Evolutionary conservation across 2,888 invertebrate genomes (phyloP), one percentile per base, ranked within the genome.

Genomic region (Troides oblongomaculatus): DNA sequence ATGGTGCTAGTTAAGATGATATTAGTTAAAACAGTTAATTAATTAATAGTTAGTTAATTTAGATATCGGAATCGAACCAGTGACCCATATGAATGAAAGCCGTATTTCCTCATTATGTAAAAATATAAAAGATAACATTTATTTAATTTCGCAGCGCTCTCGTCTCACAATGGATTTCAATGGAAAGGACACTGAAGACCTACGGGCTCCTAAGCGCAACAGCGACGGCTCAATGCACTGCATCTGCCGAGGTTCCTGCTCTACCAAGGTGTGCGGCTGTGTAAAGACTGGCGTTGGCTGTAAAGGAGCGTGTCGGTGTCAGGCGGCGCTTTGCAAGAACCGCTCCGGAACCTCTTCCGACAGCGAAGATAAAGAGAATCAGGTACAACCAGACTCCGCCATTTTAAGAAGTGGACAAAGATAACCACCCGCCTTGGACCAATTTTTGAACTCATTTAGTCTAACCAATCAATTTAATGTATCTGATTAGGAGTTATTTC

Each of bases 211-310:
- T 1, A 95, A 95, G 83, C 91, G 95, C 43, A 85, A 90, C 58
- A 93, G 92, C 3, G 94, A 94, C 77, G 95, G 94, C 1, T 83
- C 93, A 0, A 80, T 93, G n/a, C 93, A 93, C 78, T 95, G 96
- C 84, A 81, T 86, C 0, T 95, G 95, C 74, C 94, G 94, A 79
- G 94, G 94, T 2, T 89, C 89, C 62, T 95, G 95, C 78, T 81
- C 87, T 70, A 93, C 90, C 50, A 92, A 93, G 77, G 79, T 93
- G 66, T 95, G 95, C 82, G 91, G 94, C 23, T 95, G 95, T 73
- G 89, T 93, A 7, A 95, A 94, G 84, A 78, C 89, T 1, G 85
- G 83, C 4, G 75, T 76, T 56, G 78, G 80, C 0, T 95, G 95
- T 76, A 79, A 85, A 0, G 25, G 30, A 39, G 77, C 87, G 0